Base-by-base conservation (phyloP, 2,113 vertebrate genomes). In the Zootoca vivipara region DNA sequence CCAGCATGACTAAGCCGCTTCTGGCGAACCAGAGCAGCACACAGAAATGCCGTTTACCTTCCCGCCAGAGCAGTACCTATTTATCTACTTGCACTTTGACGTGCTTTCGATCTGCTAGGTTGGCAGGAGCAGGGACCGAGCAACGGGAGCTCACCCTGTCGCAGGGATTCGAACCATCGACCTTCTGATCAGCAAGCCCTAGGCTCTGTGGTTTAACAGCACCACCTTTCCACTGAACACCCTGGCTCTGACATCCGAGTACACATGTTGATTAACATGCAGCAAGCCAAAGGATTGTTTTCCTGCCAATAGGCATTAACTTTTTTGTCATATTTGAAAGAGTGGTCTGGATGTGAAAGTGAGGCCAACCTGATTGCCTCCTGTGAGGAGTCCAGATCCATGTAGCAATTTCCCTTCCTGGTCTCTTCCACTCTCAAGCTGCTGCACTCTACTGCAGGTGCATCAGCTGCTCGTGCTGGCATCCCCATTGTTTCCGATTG, bases 381-480 rank as follows among this genome's bases (percentile, higher is more conserved):
- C 89, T 89, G 67, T 89, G 64, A 80, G 64, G 83, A 74, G 85
- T 38, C 46, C 22, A 77, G 64, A 40, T 85, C 70, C 74, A 73
- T 58, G 58, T 65, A n/a, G 33, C 35, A 79, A 87, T 42, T 89
- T 81, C 72, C 82, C 86, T 42, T 90, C 85, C 90, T 86, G 78
- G 85, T 30, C 30, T 67, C 22, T 35, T 52, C 82, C 30, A 16
- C 0, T 62, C 67, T 85, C 82, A 69, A 40, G 33, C 46, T 70
- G 42, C n/a, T 58, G 7, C 28, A 12, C 85, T 77, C 65, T 88
- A 69, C 52, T 8, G 73, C 94, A 95, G 92, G 90, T 94, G 91
- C 78, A 77, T 3, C 18, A 74, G 89, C 92, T 86, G 33, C 89
- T 72, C 91, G 91, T 92, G 87, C 83, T 83, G 87, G 72, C 72